Base-by-base conservation (phyloP, 2,113 vertebrate species). In the Sinocyclocheilus grahami region DNA sequence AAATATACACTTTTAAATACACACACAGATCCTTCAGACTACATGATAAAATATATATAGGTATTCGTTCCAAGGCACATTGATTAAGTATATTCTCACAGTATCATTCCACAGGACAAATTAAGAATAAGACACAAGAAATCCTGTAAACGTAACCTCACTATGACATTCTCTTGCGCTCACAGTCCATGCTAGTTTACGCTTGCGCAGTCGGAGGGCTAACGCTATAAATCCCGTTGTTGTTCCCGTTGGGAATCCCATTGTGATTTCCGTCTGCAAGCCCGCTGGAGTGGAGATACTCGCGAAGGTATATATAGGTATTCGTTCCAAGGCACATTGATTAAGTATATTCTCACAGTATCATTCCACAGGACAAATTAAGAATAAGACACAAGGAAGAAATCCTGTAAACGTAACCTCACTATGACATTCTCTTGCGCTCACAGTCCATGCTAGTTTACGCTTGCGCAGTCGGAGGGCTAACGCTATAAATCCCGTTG, bases 251-350 rank as follows among this genome's bases (percentile, higher is more conserved):
- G 33, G 16, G 74, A 67, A 89, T 0, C 27, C 86, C 55, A 5
- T 92, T 93, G 89, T 93, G 93, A 86, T 37, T 7, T 82, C 39
- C 48, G 4, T 80, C 69, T 0, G 77, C 55, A 37, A 22, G 22
- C 53, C 78, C 20, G 39, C 72, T 9, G 0, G 88, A 79, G 79
- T 78, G 85, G 74, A 95, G 86, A 90, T 91, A 92, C 48, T 92
- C 90, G 4, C 76, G 88, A 0, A 83, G 27, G 16, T 16, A 55
- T 53, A 53, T 53, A 82, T 14, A 27, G 60, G 10, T 48, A 39
- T 48, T 39, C 24, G 62, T 39, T 82, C 7, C 4, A 83, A 83
- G 87, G 84, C 78, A 86, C 84, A 3, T 83, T 13, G 0, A 30
- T 53, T 74, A 69, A 18, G 14, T 69, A 20, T 2, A 12, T 46